Base-by-base conservation (phyloP, 2,888 invertebrate genomes). In the Drosophila emarginata region DNA sequence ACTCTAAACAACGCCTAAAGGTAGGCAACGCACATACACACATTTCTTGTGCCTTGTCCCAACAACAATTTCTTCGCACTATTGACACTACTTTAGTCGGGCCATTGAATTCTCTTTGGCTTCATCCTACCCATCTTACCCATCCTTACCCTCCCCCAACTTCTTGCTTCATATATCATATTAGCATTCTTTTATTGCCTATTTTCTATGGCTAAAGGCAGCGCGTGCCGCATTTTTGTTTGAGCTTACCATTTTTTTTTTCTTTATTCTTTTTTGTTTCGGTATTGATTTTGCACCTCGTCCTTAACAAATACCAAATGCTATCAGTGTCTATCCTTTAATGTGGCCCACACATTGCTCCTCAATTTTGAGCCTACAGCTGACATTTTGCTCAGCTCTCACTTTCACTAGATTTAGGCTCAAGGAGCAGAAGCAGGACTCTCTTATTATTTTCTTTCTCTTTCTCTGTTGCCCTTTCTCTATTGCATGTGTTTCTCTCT, bases 261-360 rank as follows among this genome's bases (percentile, higher is more conserved):
- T 18, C 3, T 1, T 15, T 45, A 23, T 23, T 45, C 4, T 9
- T 45, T 18, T 45, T 18, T 52, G 52, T 61, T 71, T 68, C 67
- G 39, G 63, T 88, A 84, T 84, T 86, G 83, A 84, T 88, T 84
- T 84, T 88, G 67, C 74, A 79, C 70, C 80, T 79, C 73, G 18
- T 32, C 54, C 39, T 60, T 23, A 15, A 6, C 57, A 14, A 15
- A 52, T 56, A 23, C 50, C 15, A 21, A 62, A 61, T 63, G 36
- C 52, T 67, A 53, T 52, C 52, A 40, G 61, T 80, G 54, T 81
- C 69, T 81, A 86, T 86, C 72, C 72, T 73, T 71, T 76, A 45
- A 45, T 45, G 45, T 45, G 21, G 70, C 66, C 57, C 39, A 58
- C 39, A 11, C 21, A 76, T 64, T 61, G 40, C 45, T 67, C 56